Evolutionary conservation across 1,140 invertebrate species (phyloP), one percentile per base, ranked within the genome.

Genomic region (Helicoverpa zea): DNA sequence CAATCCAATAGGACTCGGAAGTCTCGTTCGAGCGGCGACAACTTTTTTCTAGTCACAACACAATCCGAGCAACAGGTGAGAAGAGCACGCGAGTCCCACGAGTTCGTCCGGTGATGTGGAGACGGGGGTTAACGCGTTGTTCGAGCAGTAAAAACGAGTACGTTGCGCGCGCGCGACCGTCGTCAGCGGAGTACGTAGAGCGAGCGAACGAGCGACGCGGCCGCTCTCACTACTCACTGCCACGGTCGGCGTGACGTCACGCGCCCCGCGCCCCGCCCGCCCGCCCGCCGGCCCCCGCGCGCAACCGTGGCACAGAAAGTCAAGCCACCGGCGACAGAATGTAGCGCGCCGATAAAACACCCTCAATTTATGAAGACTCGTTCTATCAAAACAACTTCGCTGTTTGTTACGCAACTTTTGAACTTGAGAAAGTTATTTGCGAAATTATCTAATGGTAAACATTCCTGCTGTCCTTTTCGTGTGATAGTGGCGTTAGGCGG

Each of bases 231-330:
- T 93, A 90, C 92, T 93, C 91, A 94, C 92, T 94, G 92, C 93
- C 92, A 94, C 93, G 93, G 93, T 94, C 93, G 93, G 83, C 84
- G 93, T 94, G 93, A 94, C 93, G 93, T 94, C 92, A 94, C 90
- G 80, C 87, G 80, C 89, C 84, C 85, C 83, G 75, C 81, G 30
- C 80, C 78, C 68, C 83, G 66, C 58, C 66, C 56, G 29, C 68
- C 9, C 75, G 64, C 84, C 83, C 83, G 80, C 82, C 81, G 86
- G 80, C 84, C 81, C 86, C 83, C 83, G 75, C 82, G 81, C 83
- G 80, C 89, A 86, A 78, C 87, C 89, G 90, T 92, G 91, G 89
- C 91, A 92, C 91, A 92, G 89, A 92, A 93, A 93, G 88, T 92
- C 89, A 89, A 91, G 83, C 89, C 88, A 88, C 87, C 87, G 87